Base-by-base conservation (phyloP, 2,888 invertebrate species). In the Pemphredon lugubris region DNA sequence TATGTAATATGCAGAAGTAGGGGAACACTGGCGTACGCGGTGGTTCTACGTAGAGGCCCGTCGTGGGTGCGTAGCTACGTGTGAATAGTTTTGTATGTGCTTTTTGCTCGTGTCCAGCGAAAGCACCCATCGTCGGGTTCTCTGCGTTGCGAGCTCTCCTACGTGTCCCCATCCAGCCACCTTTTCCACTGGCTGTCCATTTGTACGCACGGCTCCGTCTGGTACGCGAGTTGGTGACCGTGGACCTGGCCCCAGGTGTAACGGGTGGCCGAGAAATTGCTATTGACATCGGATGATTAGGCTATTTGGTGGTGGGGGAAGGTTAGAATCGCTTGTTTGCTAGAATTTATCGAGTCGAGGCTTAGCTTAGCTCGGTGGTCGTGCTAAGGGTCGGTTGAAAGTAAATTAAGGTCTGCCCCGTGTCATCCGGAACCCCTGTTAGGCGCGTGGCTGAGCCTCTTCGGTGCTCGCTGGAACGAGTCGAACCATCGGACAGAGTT, bases 51-150 rank as follows among this genome's bases (percentile, higher is more conserved):
- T 32, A 11, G 40, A 7, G 48, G 30, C 7, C 45, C 13, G 14
- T 18, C 7, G 16, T 9, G 5, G 18, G 30, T 40, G 16, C 16
- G 9, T 9, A 32, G 45, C 14, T 39, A 42, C 30, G 53, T 21
- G 53, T 67, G 68, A 70, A 70, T 67, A 51, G 55, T 48, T 54
- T 20, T 59, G 51, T 59, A 69, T 34, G 40, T 30, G 59, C 44
- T 65, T 68, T 58, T 37, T 16, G 16, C 53, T 20, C 16, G 53
- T 66, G 42, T 60, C 50, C 67, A 14, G 30, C 50, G 44, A 54
- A 13, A 55, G 54, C 37, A 34, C n/a, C n/a, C 54, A 32, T 67
- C 54, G 53, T 26, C 14, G 4, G 42, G 6, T 42, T 14, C 7
- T 7, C 40, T 14, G 51, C n/a, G n/a, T n/a, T 30, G 16, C 53